phyloP scores from a whole-genome alignment of 1,140 invertebrate genomes.

The Rhyzopertha dominica region DNA sequence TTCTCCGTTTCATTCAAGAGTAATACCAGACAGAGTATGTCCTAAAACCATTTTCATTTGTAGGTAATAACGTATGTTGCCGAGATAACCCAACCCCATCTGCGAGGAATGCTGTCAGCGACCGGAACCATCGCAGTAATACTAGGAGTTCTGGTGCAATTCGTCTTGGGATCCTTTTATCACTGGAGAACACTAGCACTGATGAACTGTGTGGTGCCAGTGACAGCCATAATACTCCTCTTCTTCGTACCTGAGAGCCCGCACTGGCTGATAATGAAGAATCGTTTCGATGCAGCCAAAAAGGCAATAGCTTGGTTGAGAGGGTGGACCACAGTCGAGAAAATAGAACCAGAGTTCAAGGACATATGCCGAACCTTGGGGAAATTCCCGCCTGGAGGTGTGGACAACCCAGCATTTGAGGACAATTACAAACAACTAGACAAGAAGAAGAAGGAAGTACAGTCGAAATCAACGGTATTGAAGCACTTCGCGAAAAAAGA shows the following conservation, averaged over 20 bases:
- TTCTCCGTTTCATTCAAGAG: no score
- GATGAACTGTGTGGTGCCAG: conserved; percentile 59
- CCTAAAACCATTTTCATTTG: conserved; percentile 27
- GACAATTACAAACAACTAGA: conserved; percentile 1
- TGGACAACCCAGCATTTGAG: not conserved
- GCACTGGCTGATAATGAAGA: conserved; percentile 63
- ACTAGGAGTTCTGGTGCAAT: conserved; percentile 62
- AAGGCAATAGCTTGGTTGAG: conserved; percentile 58
- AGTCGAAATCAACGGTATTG: conserved; percentile 39
- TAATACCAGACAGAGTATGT: no score
- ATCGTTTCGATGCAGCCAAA: conserved; percentile 53
- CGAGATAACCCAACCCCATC: conserved; percentile 69
- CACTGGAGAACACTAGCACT: conserved; percentile 64
- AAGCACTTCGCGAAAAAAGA: conserved; percentile 48
- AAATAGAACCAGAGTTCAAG: conserved; percentile 53
- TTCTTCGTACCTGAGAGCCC: conserved; percentile 70
- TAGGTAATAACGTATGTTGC: conserved; percentile 72
- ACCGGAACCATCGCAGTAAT: conserved; percentile 67
- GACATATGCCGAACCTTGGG: conserved; percentile 43
- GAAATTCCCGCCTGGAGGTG: conserved; percentile 2
- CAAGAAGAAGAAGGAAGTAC: not conserved
- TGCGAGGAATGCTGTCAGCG: conserved; percentile 65
- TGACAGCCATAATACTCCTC: conserved; percentile 57
- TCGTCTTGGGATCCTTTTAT: conserved; percentile 62
- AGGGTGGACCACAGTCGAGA: conserved; percentile 53